These are phyloP conservation scores for Scaptomyza hsui DNA, from an alignment of 1,140 invertebrate species.

Conservation along the genomic window DNA sequence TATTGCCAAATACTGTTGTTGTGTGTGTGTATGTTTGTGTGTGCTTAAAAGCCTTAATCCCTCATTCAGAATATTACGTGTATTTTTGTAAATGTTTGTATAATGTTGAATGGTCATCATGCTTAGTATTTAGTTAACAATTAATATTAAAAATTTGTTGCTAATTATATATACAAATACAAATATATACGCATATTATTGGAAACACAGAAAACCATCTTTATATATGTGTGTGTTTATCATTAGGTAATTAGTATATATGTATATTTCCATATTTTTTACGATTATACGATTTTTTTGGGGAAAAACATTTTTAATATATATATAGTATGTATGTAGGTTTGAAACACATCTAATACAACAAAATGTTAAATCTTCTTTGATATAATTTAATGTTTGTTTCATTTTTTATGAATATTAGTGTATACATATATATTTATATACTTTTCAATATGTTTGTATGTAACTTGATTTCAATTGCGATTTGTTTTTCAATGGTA, in stretches of 20 bases:
- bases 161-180: conserved; percentile 50
- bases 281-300: not conserved
- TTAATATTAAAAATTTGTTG: conserved; percentile 46
- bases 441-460: conserved; percentile 50
- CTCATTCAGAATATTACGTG: not conserved
- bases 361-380: conserved; percentile 54
- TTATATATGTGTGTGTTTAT: conserved; percentile 40
- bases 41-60: conserved; percentile 17
- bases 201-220: conserved; percentile 77
- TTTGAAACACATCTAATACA: conserved; percentile 69
- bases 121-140: conserved; percentile 81
- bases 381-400: conserved; percentile 48
- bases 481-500: conserved; percentile 42
- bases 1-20: conserved; percentile 67
- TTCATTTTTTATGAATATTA: conserved; percentile 47
- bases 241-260: conserved; percentile 40
- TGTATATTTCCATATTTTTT: conserved; percentile 38
- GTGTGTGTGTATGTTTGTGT: conserved; percentile 1
- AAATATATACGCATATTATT: conserved; percentile 60
- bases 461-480: conserved; percentile 61
- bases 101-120: conserved; percentile 61
- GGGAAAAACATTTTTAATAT: conserved; percentile 45
- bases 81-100: conserved; percentile 16
- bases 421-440: conserved; percentile 27
- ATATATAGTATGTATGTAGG: conserved; percentile 11